Evolutionary conservation across 2,888 invertebrate genomes (phyloP), one percentile per base, ranked within the genome.

Genomic region (Macrophya alboannulata): DNA sequence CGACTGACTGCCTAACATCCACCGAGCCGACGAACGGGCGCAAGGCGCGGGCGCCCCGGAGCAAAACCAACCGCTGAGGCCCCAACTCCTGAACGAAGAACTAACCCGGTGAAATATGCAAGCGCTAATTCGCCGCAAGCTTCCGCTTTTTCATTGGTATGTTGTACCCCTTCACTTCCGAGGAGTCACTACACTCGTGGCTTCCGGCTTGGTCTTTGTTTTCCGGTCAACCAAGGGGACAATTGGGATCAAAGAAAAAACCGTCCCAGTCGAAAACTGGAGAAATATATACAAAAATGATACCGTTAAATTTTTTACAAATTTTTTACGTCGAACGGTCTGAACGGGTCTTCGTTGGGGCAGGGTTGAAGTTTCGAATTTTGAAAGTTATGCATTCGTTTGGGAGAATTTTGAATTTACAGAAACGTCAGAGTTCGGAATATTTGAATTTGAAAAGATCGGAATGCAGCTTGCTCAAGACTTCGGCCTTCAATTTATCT

Each of bases 1-100:
- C 92, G 93, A 93, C 93, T 93, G 93, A 92, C 87, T 76, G 74
- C 59, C 76, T 77, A 76, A 62, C 77, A 77, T 77, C 68, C 37
- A 62, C 25, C 74, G 88, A 88, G 21, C 62, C 87, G 89, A 88
- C 88, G 89, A 82, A 81, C 83, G 83, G n/a, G 55, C 83, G 83
- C 83, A 83, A 62, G 51, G 83, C 83, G 83, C 83, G 65, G 83
- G 83, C 83, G 83, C 83, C 62, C 37, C 15, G 43, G 40, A 40
- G 17, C 45, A 21, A 45, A 48, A 45, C 40, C 59, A 59, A 59
- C 81, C 81, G 62, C 81, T 37, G 81, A 81, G 43, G n/a, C 55
- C 55, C 55, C 77, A 62, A 81, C 59, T 55, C 55, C 77, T 37
- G 77, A 25, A 31, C 59, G 62, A 25, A 77, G 55, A 77, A 77